Conservation (phyloP, 2,113 vertebrate genomes). For the Phocoena sinus region DNA sequence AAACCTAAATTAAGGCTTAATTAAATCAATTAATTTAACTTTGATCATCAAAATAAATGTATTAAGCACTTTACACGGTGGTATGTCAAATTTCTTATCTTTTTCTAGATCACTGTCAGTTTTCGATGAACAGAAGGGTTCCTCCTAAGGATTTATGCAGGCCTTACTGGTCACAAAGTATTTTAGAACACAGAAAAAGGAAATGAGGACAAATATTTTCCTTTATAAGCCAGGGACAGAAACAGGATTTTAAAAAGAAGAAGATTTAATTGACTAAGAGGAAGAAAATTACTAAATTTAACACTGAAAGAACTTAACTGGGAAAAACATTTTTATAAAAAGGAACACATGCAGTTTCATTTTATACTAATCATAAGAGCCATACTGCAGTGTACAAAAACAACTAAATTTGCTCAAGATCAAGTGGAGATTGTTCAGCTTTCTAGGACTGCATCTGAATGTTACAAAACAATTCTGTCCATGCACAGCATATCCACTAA, state of each 20-base stretch:
- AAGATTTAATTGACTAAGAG: background rate
- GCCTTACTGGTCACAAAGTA: background rate
- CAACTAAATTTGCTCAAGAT: background rate
- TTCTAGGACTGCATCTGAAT: background rate
- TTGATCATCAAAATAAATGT: background rate
- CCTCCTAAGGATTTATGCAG: background rate
- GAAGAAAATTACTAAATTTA: background rate
- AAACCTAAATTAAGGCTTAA: background rate
- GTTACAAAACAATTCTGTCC: background rate
- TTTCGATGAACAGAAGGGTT: background rate
- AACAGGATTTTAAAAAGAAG: background rate
- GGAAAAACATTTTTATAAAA: background rate
- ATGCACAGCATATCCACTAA: background rate
- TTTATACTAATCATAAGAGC: background rate
- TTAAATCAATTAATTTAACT: background rate
- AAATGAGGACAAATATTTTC: background rate
- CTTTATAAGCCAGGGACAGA: background rate
- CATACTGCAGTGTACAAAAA: background rate
- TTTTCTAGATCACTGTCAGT: background rate
- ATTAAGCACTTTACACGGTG: background rate
- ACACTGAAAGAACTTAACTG: background rate
- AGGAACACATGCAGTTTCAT: background rate
- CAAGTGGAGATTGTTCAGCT: background rate
- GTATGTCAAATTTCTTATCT: background rate
- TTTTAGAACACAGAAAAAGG: background rate